A percentile compares a stretch with the other conserved stretches of the same genome.
These are phyloP conservation scores for Cyprinodon brontotheroides DNA, from an alignment of 2,113 vertebrate species.

Conservation along the genomic window DNA sequence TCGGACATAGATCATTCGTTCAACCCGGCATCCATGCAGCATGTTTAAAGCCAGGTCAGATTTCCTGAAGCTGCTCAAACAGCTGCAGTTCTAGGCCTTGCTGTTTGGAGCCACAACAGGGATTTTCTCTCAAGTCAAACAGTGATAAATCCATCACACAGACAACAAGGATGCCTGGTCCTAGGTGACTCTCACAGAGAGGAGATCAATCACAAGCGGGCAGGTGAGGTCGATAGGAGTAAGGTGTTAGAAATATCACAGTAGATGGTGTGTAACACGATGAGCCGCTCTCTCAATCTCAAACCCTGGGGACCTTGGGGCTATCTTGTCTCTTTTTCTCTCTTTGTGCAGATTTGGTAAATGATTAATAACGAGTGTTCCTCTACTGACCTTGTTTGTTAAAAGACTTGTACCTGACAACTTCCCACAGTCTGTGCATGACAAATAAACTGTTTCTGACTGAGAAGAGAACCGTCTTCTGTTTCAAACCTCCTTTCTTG, in stretches of 20 bases:
- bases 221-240: slow-evolving; percentile 51
- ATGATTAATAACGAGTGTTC: slow-evolving; percentile 79
- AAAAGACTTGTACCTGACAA: slow-evolving; percentile 80
- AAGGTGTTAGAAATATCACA: slow-evolving; percentile 66
- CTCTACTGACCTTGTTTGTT: slow-evolving; percentile 78
- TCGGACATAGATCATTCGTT: slow-evolving; percentile 63
- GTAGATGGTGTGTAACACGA: slow-evolving; percentile 66
- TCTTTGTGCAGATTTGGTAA: slow-evolving; percentile 69
- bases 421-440: slow-evolving; percentile 55
- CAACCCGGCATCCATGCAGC: slow-evolving; percentile 35
- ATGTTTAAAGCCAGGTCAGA: slow-evolving; percentile 47
- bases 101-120: slow-evolving; percentile 20
- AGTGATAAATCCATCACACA: slow-evolving; percentile 27
- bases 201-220: slow-evolving; percentile 59
- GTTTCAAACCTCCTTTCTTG: slow-evolving; percentile 29
- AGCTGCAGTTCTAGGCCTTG: slow-evolving; percentile 27
- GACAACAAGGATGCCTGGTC: slow-evolving; percentile 8
- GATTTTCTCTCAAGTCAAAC: slow-evolving; percentile 17
- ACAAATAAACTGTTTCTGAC: slow-evolving; percentile 53
- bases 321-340: slow-evolving; percentile 72
- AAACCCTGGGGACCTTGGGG: slow-evolving; percentile 56
- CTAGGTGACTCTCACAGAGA: slow-evolving; percentile 32
- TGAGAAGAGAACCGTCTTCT: slow-evolving; percentile 35
- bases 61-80: slow-evolving; percentile 52
- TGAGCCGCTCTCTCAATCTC: slow-evolving; percentile 64